phyloP scores from a whole-genome alignment of 1,140 invertebrate genomes.

The Euschistus heros region DNA sequence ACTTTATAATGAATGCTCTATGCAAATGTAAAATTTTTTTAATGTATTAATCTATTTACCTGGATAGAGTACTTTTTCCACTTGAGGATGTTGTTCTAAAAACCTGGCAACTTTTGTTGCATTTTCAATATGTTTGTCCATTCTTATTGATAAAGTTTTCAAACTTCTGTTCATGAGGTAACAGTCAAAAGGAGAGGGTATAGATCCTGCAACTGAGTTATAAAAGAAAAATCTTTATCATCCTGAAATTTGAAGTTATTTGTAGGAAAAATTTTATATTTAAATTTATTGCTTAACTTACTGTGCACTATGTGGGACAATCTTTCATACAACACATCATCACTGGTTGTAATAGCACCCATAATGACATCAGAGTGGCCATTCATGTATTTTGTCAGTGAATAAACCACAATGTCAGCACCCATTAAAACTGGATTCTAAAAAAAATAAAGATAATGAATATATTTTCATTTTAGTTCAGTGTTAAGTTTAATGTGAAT shows the following conservation, averaged over 20 bases:
- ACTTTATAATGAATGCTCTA: no score
- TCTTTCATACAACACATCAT: constrained; percentile 56
- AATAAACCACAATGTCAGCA: constrained; percentile 87
- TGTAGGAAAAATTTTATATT: no score
- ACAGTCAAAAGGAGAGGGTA: constrained; percentile 95
- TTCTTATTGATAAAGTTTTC: constrained; percentile 87
- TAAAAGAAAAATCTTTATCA: background rate
- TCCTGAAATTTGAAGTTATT: no score
- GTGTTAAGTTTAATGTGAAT: no score
- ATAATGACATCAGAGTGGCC: constrained; percentile 96
- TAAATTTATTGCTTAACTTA: constrained; percentile 36
- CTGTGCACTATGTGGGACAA: constrained; percentile 84
- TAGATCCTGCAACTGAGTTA: constrained; percentile 67
- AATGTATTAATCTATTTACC: no score
- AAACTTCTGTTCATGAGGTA: constrained; percentile 86
- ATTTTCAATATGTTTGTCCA: constrained; percentile 79
- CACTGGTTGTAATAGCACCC: constrained; percentile 73
- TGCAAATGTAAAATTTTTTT: no score
- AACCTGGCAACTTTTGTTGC: constrained; percentile 65
- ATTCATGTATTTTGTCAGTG: constrained; percentile 96
- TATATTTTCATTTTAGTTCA: no score
- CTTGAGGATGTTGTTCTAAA: constrained; percentile 62
- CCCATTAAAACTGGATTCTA: constrained; percentile 79
- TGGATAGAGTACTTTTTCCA: constrained; percentile 77
- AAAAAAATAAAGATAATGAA: no score